These are phyloP conservation scores for Micrasema minimum DNA, from an alignment of 1,140 invertebrate genomes.

Conservation along the genomic window DNA sequence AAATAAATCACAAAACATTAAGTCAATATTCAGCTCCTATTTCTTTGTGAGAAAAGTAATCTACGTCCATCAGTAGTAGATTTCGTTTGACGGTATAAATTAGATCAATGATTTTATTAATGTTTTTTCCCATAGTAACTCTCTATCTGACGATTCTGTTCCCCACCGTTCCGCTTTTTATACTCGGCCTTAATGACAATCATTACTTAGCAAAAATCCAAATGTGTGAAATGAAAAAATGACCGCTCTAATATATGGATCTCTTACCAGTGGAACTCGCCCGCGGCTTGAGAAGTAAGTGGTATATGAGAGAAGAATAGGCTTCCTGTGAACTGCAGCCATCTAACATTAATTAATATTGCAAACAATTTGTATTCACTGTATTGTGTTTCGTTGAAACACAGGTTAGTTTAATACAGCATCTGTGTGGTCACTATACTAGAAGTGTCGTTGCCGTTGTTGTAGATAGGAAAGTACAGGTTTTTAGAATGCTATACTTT, in stretches of 20 bases:
- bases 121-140: conserved; percentile 51
- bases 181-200: conserved; percentile 50
- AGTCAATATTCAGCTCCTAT: not conserved
- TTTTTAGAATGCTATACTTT: too few species aligned
- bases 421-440: conserved; percentile 26
- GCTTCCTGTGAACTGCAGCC: conserved; percentile 17
- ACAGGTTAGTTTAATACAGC: not conserved
- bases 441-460: too few species aligned
- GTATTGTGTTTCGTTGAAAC: not conserved
- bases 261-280: not conserved
- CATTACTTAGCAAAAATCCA: conserved; percentile 53
- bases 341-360: conserved; percentile 30
- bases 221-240: conserved; percentile 46
- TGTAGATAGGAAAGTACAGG: too few species aligned
- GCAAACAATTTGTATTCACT: conserved; percentile 20
- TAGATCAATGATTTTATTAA: conserved; percentile 54
- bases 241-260: conserved; percentile 13
- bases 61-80: conserved; percentile 34
- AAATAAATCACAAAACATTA: not conserved
- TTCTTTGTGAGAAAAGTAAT: not conserved
- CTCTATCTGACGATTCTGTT: conserved; percentile 17
- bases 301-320: conserved; percentile 12
- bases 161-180: conserved; percentile 38
- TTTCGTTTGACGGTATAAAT: conserved; percentile 52
- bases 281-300: conserved; percentile 12